phyloP scores from a whole-genome alignment of 2,797 vertebrate species.

The Rhinella marina region DNA sequence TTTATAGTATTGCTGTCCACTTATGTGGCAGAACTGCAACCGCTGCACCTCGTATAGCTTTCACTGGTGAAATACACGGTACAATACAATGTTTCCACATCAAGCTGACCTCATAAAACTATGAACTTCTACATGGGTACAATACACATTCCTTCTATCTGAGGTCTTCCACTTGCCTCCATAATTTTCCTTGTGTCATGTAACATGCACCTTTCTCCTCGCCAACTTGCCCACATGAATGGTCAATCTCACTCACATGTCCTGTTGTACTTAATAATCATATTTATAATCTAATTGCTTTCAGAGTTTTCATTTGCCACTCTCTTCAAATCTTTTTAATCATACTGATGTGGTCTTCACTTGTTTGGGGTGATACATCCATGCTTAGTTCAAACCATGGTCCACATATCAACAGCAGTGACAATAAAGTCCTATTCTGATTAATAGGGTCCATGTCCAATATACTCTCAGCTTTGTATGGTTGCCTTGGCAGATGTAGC shows the following conservation, averaged over 20 bases:
- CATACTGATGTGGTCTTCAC: background rate
- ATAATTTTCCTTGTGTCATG: background rate
- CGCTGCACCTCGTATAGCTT: background rate
- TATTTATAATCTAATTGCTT: background rate
- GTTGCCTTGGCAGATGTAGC: no score
- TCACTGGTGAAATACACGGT: background rate
- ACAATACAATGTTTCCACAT: background rate
- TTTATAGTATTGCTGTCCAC: background rate
- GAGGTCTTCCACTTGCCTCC: background rate
- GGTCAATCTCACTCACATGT: no score
- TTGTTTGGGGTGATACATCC: background rate
- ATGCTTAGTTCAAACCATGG: background rate
- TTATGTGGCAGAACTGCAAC: background rate
- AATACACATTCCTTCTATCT: background rate
- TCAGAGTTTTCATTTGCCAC: background rate
- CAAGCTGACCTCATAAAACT: background rate
- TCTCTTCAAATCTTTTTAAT: background rate
- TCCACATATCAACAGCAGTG: no score
- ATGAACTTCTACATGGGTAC: background rate
- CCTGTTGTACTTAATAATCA: background rate
- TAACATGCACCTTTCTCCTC: background rate
- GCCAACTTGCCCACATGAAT: background rate
- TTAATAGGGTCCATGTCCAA: no score
- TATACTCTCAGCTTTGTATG: no score
- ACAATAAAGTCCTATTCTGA: no score